Evolutionary conservation across 2,113 vertebrate species (phyloP), one percentile per base, ranked within the genome.

Genomic region (Silurus glanis): DNA sequence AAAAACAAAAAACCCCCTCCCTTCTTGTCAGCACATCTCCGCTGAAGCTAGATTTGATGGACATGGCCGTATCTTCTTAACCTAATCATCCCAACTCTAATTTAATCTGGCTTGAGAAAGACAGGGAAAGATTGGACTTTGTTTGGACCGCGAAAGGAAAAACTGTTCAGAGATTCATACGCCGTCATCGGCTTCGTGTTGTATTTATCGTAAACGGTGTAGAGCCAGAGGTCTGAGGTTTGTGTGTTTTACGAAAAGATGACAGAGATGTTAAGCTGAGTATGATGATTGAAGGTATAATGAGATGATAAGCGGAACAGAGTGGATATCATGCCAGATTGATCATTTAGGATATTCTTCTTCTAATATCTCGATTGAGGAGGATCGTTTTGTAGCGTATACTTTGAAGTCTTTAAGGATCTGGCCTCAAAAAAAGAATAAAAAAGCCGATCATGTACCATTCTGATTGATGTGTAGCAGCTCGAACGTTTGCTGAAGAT

Each of bases 11-110:
- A 37, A 37, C 2, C 37, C 37, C 37, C 59, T 62, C 19, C n/a
- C 8, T 51, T 14, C 45, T 19, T 55, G 23, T 81, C 56, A 75
- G 67, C 7, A 55, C 21, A 74, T 62, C 51, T 64, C 66, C 23
- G 23, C 45, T 61, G 55, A 87, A 83, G 56, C 78, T 28, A 66
- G 9, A 82, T 78, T 87, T 89, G 84, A 90, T 72, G 78, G 86
- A 87, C 80, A 71, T 51, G 47, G 84, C 84, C 83, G 86, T 90
- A 89, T 87, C 87, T 49, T 45, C 55, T 84, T 88, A 86, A 89
- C 84, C 84, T 82, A 82, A 90, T 88, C 84, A 87, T 85, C 86
- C 56, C 75, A n/a, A 72, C 86, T 83, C 84, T 87, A 84, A 88
- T 86, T 82, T 78, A 37, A 78, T 82, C 74, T 85, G 17, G 75